These are phyloP conservation scores for Drosophila tanythrix DNA, from an alignment of 2,888 invertebrate genomes.

Conservation along the genomic window DNA sequence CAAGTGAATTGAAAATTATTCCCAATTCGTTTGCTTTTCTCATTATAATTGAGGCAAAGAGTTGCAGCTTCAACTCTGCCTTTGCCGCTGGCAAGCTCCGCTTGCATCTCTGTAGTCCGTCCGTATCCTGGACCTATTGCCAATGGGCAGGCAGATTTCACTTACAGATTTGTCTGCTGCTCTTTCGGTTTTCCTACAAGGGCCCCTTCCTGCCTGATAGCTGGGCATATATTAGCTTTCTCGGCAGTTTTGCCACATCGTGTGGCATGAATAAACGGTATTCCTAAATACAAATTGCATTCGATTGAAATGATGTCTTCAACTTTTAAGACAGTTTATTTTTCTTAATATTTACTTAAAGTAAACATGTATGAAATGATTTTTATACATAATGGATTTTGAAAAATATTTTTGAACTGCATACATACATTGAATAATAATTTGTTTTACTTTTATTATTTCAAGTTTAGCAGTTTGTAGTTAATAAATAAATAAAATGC, in stretches of 20 bases:
- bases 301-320: background rate
- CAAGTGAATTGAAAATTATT: constrained; percentile 83
- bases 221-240: background rate
- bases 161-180: constrained; percentile 58
- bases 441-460: background rate
- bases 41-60: constrained; percentile 78
- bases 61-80: constrained; percentile 38
- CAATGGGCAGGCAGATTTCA: constrained; percentile 60
- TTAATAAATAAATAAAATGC: background rate
- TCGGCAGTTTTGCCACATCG: background rate
- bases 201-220: constrained; percentile 4
- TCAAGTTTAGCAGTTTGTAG: background rate
- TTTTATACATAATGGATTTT: background rate
- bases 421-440: no score
- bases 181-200: background rate
- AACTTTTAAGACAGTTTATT: background rate
- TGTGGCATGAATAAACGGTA: background rate
- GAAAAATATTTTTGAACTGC: background rate
- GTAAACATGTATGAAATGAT: background rate
- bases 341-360: background rate
- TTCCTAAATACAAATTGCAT: background rate
- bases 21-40: constrained; percentile 83
- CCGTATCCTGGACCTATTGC: constrained; percentile 32
- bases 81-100: constrained; percentile 3
- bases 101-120: constrained; percentile 8